Evolutionary conservation across 1,140 invertebrate genomes (phyloP).

Genomic region (honey bee (Apis mellifera)): DNA sequence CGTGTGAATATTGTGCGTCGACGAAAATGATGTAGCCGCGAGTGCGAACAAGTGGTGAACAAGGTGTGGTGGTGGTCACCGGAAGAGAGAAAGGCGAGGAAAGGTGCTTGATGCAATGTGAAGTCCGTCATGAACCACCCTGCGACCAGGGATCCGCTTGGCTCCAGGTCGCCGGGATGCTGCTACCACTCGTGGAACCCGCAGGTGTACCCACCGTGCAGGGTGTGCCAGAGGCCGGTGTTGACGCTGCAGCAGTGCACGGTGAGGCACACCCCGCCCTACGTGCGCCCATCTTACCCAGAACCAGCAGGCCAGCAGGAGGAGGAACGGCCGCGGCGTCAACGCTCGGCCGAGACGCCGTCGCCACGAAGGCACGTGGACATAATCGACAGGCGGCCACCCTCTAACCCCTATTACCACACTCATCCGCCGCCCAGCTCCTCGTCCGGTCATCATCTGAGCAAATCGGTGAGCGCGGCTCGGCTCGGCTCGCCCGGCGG

Average conservation of each 20-base stretch:
- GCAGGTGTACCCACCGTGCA: slow-evolving; percentile 74
- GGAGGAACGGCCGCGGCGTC: slow-evolving; percentile 47
- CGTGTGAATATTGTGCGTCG: not conserved
- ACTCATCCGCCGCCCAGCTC: slow-evolving; percentile 73
- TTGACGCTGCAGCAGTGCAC: slow-evolving; percentile 72
- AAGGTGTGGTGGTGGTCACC: slow-evolving; percentile 8
- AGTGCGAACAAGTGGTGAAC: not conserved
- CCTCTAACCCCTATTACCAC: slow-evolving; percentile 72
- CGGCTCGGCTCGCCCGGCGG: slow-evolving; percentile 73
- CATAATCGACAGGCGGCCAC: slow-evolving; percentile 60
- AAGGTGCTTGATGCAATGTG: slow-evolving; percentile 73
- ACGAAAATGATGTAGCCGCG: not conserved
- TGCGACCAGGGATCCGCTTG: slow-evolving; percentile 79
- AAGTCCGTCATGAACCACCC: slow-evolving; percentile 79
- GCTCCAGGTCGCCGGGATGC: slow-evolving; percentile 80
- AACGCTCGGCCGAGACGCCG: slow-evolving; percentile 58
- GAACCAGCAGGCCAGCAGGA: slow-evolving; percentile 50
- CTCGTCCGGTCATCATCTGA: slow-evolving; percentile 61
- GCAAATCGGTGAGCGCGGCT: slow-evolving; percentile 70
- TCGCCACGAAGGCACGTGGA: slow-evolving; percentile 58
- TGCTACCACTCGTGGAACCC: slow-evolving; percentile 78
- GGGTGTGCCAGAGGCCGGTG: slow-evolving; percentile 74
- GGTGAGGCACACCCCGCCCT: slow-evolving; percentile 44
- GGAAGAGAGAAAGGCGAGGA: slow-evolving; percentile 31
- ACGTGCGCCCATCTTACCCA: slow-evolving; percentile 51